Base-by-base conservation (phyloP, 2,113 vertebrate species). In the Chroicocephalus ridibundus region DNA sequence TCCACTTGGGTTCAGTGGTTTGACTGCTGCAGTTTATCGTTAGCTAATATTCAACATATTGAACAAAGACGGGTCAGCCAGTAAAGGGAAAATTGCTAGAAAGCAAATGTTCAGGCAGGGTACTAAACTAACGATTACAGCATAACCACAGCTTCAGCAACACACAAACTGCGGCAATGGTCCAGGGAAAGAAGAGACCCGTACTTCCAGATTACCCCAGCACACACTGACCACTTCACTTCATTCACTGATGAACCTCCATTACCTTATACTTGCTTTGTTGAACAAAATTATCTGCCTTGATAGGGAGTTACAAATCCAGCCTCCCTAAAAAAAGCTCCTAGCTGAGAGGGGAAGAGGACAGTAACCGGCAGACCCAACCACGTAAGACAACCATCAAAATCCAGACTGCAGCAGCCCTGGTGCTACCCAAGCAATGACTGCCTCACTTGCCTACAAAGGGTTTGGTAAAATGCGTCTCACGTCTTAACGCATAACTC, bases 401-500 rank as follows among this genome's bases (percentile, higher is more conserved):
- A 71, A 61, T 29, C 19, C 76, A 64, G 58, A 47, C 68, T 10
- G 18, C 27, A 66, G 70, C 65, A 54, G 36, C 65, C 42, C 34
- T 29, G 20, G 1, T 1, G 46, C 34, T 62, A 22, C 65, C 34
- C 0, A 1, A 49, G 42, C 26, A 47, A 11, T 5, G 8, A 42
- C 34, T 17, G 13, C 36, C 66, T 49, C 47, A 6, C 12, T 57
- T 52, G 5, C 13, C 25, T 25, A 11, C 1, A 1, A 49, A 40
- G 7, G 3, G 11, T 47, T 47, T 47, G 34, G 58, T 16, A 46
- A 65, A 87, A 17, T 6, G 0, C 1, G 1, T n/a, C 36, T 49
- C 44, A 15, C 3, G 10, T 13, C 47, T n/a, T 26, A 74, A 49
- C 0, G 1, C 8, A 0, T 10, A 66, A 82, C 24, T 60, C 6